These are phyloP conservation scores for Spilosoma lubricipeda DNA, from an alignment of 2,888 invertebrate species.

Conservation along the genomic window DNA sequence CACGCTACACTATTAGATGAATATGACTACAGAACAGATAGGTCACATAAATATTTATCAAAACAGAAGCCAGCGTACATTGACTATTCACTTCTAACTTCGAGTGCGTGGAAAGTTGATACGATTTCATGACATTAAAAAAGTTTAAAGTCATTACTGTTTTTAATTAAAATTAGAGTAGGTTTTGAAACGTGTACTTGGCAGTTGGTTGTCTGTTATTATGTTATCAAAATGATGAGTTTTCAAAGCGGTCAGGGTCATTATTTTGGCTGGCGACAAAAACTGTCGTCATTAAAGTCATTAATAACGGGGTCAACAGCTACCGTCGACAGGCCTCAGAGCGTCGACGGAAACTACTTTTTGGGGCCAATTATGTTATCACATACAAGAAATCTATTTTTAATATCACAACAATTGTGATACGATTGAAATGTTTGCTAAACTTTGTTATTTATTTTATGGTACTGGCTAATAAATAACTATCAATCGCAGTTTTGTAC, in stretches of 20 bases:
- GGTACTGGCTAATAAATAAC: too few species aligned
- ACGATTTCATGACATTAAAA: slow-evolving; percentile 24
- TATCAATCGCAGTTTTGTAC: too few species aligned
- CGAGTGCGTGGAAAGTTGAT: slow-evolving; percentile 34
- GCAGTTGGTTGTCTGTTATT: slow-evolving; percentile 12
- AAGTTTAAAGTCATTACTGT: background rate
- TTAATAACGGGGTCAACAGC: slow-evolving; percentile 70
- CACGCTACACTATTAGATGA: slow-evolving; percentile 65
- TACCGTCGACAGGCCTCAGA: slow-evolving; percentile 44
- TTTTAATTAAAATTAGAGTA: background rate
- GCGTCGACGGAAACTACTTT: slow-evolving; percentile 10
- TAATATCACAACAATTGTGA: background rate
- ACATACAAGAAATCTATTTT: slow-evolving; percentile 20
- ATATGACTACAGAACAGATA: slow-evolving; percentile 41
- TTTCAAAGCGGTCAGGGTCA: slow-evolving; percentile 54
- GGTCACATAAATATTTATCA: slow-evolving; percentile 55
- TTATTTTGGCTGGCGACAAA: slow-evolving; percentile 63
- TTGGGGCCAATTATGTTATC: slow-evolving; percentile 10
- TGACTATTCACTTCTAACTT: slow-evolving; percentile 31
- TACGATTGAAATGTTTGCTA: background rate
- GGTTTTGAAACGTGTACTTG: background rate
- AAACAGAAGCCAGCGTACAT: slow-evolving; percentile 35
- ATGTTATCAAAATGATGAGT: slow-evolving; percentile 35
- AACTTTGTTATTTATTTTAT: background rate
- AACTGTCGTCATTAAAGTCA: slow-evolving; percentile 66